These are phyloP conservation scores for Yponomeuta sedellus DNA, from an alignment of 2,888 invertebrate genomes.

Conservation along the genomic window DNA sequence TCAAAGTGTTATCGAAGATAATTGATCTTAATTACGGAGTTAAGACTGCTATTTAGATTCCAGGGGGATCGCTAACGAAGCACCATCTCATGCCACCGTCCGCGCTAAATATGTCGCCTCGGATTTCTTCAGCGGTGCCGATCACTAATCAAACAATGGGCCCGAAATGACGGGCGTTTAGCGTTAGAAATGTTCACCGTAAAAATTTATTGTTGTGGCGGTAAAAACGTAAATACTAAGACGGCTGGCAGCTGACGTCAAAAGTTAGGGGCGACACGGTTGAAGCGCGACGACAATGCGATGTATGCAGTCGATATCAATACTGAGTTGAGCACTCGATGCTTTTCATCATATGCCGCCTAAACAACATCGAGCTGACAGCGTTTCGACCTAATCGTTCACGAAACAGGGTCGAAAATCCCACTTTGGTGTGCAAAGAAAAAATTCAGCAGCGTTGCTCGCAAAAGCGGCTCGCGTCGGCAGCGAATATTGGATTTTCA, in stretches of 20 bases:
- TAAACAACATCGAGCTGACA: constrained; percentile 18
- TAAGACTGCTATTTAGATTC: constrained; percentile 67
- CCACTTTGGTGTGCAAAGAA: constrained; percentile 26
- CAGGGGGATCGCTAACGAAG: constrained; percentile 49
- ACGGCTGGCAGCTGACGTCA: constrained; percentile 23
- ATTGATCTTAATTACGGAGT: constrained; percentile 71
- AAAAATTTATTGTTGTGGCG: constrained; percentile 51
- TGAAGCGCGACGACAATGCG: constrained; percentile 44
- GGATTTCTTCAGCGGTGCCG: constrained; percentile 48
- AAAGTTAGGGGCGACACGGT: constrained; percentile 44
- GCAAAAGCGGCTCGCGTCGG: constrained; percentile 27
- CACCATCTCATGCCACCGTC: constrained; percentile 63
- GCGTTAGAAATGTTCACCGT: constrained; percentile 35
- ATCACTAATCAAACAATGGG: constrained; percentile 66
- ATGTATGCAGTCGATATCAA: constrained; percentile 36
- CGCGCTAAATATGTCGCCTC: constrained; percentile 62
- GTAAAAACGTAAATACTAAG: constrained; percentile 43
- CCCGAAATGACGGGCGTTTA: constrained; percentile 21
- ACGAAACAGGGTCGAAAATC: constrained; percentile 14
- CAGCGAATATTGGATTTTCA: constrained; percentile 52
- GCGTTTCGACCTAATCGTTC: constrained; percentile 8
- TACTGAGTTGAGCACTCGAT: constrained; percentile 37
- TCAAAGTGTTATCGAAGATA: constrained; percentile 54
- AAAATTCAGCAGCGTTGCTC: constrained; percentile 28
- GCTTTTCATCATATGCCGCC: constrained; percentile 40